Percentiles rank a stretch among this genome's conserved stretches.
phyloP scores from a whole-genome alignment of 1,140 invertebrate species.

The Formica selysi region DNA sequence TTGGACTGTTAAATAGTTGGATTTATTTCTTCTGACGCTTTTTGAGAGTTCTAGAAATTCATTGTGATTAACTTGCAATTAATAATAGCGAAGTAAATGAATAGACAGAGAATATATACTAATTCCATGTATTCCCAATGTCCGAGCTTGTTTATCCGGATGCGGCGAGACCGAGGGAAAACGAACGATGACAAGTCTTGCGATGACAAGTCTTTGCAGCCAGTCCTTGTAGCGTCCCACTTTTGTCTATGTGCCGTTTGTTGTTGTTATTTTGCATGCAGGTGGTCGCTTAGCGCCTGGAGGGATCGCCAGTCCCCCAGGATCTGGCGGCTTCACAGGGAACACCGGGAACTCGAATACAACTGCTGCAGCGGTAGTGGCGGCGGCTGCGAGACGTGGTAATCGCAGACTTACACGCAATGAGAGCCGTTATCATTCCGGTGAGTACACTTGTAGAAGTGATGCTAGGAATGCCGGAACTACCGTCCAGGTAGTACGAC shows the following conservation, averaged over 20 bases:
- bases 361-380: slow-evolving; percentile 78
- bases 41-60: not conserved
- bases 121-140: not conserved
- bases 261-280: slow-evolving; percentile 86
- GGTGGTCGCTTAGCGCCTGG: slow-evolving; percentile 85
- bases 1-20: not conserved
- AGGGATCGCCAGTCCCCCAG: slow-evolving; percentile 84
- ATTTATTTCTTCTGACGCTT: not conserved
- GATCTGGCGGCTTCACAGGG: slow-evolving; percentile 84
- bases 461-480: not conserved
- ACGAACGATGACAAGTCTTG: slow-evolving; percentile 26
- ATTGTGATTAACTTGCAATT: not conserved
- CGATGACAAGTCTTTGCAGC: not conserved
- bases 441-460: slow-evolving; percentile 88
- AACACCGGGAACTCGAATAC: slow-evolving; percentile 86
- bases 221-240: slow-evolving; percentile 67
- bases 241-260: slow-evolving; percentile 82
- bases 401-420: slow-evolving; percentile 96
- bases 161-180: not conserved
- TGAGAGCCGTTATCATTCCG: slow-evolving; percentile 98
- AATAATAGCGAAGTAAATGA: not conserved
- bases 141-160: slow-evolving; percentile 24
- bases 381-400: slow-evolving; percentile 89
- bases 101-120: not conserved
- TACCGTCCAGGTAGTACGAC: not conserved